phyloP scores from a whole-genome alignment of 2,888 invertebrate genomes.

The Amphipyra tragopoginis region DNA sequence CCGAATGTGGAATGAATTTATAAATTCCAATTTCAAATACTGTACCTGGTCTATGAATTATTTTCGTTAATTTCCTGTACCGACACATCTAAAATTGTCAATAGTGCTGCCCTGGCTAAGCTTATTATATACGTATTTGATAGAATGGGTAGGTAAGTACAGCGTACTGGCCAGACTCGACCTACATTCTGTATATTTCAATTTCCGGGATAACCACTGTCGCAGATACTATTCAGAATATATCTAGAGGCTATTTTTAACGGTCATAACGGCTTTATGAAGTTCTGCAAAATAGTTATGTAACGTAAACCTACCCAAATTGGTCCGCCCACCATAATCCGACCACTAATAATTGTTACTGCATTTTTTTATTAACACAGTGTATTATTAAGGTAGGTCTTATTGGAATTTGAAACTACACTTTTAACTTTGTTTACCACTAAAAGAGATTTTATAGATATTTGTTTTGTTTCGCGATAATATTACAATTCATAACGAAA shows the following conservation, averaged over 20 bases:
- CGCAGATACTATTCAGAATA: slow-evolving; percentile 30
- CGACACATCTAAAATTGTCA: slow-evolving; percentile 12
- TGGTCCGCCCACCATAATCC: no score
- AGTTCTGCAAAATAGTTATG: not conserved
- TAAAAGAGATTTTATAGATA: no score
- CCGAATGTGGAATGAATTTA: not conserved
- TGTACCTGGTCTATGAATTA: slow-evolving; percentile 19
- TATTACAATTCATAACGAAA: no score
- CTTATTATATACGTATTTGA: not conserved
- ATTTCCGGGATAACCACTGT: slow-evolving; percentile 36
- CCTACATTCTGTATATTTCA: slow-evolving; percentile 40
- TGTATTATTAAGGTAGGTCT: no score
- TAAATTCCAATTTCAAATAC: slow-evolving; percentile 10
- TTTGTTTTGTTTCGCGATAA: no score
- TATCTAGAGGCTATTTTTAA: slow-evolving; percentile 12
- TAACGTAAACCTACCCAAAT: no score
- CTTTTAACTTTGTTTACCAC: no score
- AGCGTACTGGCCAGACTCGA: slow-evolving; percentile 13
- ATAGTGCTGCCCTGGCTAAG: not conserved
- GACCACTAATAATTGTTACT: no score
- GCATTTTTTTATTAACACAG: no score
- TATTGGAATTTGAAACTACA: no score
- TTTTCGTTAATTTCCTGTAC: slow-evolving; percentile 36
- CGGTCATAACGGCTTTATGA: slow-evolving; percentile 1
- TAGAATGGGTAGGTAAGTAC: not conserved